Percentiles rank a stretch among this genome's conserved stretches.
Conservation (phyloP, 2,797 vertebrate genomes). For the Eulemur mongoz region DNA sequence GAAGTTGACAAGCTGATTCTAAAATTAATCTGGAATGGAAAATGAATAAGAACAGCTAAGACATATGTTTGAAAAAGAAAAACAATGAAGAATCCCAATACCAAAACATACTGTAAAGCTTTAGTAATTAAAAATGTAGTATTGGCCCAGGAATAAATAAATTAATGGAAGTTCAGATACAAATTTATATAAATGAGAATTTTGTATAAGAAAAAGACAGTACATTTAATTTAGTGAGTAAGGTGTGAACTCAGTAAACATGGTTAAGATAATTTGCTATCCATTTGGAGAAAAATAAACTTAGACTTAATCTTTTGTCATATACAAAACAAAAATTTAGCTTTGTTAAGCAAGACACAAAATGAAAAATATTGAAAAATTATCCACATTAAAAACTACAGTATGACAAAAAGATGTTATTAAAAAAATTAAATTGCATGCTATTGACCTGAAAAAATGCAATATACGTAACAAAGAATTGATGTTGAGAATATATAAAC, state of each 20-base stretch:
- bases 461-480: background rate
- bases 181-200: background rate
- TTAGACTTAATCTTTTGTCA: background rate
- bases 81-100: background rate
- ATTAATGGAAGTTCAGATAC: background rate
- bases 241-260: background rate
- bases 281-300: background rate
- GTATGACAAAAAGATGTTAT: background rate
- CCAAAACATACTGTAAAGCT: background rate
- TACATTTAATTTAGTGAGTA: background rate
- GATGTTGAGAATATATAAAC: background rate
- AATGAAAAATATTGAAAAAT: background rate
- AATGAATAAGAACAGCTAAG: background rate
- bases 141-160: background rate
- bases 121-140: background rate
- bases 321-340: background rate
- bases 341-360: background rate
- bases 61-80: background rate
- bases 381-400: background rate
- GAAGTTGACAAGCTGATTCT: background rate
- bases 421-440: background rate
- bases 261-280: background rate
- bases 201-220: background rate
- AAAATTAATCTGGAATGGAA: conserved; percentile 19
- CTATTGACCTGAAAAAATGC: background rate